phyloP scores from a whole-genome alignment of 2,888 invertebrate genomes.

The Drosophila anomelani region DNA sequence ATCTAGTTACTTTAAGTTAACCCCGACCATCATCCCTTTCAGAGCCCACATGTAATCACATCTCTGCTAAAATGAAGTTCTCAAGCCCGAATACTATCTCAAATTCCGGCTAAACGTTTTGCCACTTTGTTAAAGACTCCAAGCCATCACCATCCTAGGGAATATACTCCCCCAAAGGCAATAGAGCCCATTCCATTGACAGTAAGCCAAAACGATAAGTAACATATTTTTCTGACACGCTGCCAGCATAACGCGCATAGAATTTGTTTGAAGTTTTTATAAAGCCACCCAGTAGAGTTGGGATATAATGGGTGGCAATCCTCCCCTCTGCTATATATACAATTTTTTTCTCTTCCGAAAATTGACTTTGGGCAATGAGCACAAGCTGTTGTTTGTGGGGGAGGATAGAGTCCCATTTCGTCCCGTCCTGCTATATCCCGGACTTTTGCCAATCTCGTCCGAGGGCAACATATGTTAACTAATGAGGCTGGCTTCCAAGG shows the following conservation, averaged over 20 bases:
- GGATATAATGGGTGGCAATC: slow-evolving; percentile 29
- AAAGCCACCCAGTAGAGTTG: slow-evolving; percentile 43
- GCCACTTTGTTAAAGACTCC: slow-evolving; percentile 43
- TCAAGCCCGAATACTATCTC: slow-evolving; percentile 6
- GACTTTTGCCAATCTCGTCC: slow-evolving; percentile 32
- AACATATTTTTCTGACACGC: slow-evolving; percentile 83
- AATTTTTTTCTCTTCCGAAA: slow-evolving; percentile 58
- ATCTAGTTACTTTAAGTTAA: neutral
- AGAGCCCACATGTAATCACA: slow-evolving; percentile 7
- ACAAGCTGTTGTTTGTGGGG: slow-evolving; percentile 69
- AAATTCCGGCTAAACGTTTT: slow-evolving; percentile 24
- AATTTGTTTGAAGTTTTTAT: slow-evolving; percentile 73
- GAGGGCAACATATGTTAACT: slow-evolving; percentile 83
- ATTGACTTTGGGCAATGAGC: slow-evolving; percentile 78
- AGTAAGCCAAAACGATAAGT: slow-evolving; percentile 60
- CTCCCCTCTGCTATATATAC: slow-evolving; percentile 2
- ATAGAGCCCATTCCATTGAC: slow-evolving; percentile 23
- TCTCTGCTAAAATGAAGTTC: slow-evolving; percentile 18
- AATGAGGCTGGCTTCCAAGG: slow-evolving; percentile 74
- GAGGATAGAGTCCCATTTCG: slow-evolving; percentile 13
- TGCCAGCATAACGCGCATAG: slow-evolving; percentile 60
- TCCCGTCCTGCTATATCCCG: slow-evolving; percentile 7
- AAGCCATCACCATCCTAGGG: neutral
- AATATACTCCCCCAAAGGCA: slow-evolving; percentile 3
- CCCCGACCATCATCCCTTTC: neutral